phyloP scores from a whole-genome alignment of 2,888 invertebrate species.

The Nezara viridula region DNA sequence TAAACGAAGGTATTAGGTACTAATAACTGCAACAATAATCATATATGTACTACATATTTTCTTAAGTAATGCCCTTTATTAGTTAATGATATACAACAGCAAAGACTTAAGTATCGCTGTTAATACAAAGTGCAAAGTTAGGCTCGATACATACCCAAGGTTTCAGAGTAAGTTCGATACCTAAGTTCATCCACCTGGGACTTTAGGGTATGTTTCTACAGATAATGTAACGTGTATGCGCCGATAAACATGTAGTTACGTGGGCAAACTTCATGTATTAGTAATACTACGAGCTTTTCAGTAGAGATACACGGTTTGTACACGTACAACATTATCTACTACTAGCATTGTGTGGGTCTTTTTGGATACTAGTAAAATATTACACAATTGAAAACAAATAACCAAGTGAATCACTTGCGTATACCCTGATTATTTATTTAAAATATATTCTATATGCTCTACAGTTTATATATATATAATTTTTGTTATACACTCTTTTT shows the following conservation, averaged over 20 bases:
- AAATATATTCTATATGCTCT: no score
- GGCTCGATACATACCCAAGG: not conserved
- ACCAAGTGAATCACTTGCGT: no score
- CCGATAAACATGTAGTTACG: not conserved
- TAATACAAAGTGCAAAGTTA: not conserved
- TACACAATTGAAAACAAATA: no score
- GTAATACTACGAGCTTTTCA: not conserved
- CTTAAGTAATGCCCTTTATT: no score
- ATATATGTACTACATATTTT: no score
- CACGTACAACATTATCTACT: not conserved
- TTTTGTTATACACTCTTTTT: no score
- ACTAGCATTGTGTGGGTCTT: not conserved
- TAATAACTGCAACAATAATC: no score
- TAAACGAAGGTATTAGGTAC: no score
- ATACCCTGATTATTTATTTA: no score
- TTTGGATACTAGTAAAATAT: not conserved
- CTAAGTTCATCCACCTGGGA: not conserved
- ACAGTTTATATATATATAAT: no score
- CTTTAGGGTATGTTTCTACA: not conserved
- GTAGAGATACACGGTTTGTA: not conserved
- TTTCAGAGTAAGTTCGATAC: not conserved
- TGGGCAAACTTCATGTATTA: not conserved
- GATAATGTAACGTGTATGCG: not conserved
- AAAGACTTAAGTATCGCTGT: not conserved
- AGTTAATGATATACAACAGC: not conserved